Conservation (phyloP, 2,113 vertebrate genomes). For the Catharus minimus region DNA sequence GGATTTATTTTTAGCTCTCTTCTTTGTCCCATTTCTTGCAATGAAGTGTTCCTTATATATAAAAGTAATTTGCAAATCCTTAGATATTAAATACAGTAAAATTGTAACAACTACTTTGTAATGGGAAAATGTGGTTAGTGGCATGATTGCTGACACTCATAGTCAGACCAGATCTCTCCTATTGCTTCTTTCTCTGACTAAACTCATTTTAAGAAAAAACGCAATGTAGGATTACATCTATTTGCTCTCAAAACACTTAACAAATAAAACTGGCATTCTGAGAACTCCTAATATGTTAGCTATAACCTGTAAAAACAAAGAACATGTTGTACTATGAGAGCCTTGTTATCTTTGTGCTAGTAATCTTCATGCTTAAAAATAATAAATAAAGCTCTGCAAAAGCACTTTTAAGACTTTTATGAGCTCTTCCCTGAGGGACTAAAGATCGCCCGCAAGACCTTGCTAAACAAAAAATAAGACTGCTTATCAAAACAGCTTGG, state of each 20-base stretch:
- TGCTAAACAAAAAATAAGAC: constrained; percentile 67
- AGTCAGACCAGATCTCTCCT: neutral
- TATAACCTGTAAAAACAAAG: constrained; percentile 77
- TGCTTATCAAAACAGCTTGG: constrained; percentile 45
- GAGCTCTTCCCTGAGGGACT: constrained; percentile 42
- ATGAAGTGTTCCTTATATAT: neutral
- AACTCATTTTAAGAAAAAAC: constrained; percentile 23
- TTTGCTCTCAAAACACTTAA: constrained; percentile 71
- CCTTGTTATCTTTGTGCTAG: constrained; percentile 67
- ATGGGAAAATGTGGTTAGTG: neutral
- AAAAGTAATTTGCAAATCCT: neutral
- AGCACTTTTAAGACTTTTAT: constrained; percentile 60
- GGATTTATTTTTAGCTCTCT: neutral
- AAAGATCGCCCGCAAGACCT: constrained; percentile 63
- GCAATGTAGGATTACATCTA: constrained; percentile 61
- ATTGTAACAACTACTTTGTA: neutral
- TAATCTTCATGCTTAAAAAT: constrained; percentile 56
- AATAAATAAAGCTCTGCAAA: constrained; percentile 63
- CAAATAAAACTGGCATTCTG: constrained; percentile 72
- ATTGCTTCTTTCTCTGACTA: constrained; percentile 8
- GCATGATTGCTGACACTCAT: neutral
- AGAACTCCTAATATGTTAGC: constrained; percentile 74
- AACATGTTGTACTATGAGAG: constrained; percentile 68
- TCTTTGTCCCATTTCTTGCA: neutral
- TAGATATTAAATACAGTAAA: neutral